phyloP scores from a whole-genome alignment of 2,113 vertebrate genomes.

The Gracilinanus agilis region DNA sequence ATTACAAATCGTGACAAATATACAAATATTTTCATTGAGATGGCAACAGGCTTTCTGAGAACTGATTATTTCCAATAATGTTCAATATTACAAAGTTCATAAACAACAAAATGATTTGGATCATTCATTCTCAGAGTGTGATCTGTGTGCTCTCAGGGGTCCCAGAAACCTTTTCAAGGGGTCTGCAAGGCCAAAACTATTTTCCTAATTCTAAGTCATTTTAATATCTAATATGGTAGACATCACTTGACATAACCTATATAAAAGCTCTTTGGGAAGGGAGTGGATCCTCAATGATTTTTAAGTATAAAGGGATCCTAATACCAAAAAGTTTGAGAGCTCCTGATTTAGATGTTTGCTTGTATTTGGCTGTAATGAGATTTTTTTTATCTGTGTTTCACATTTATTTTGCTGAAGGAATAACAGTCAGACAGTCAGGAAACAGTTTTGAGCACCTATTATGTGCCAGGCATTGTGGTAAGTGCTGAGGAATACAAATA shows the following conservation, averaged over 20 bases:
- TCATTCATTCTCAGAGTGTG: not conserved
- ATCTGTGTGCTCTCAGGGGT: not conserved
- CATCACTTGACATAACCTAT: not conserved
- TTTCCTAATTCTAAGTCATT: not conserved
- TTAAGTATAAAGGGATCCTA: not conserved
- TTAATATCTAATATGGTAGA: not conserved
- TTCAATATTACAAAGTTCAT: slow-evolving; percentile 60
- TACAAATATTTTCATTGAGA: slow-evolving; percentile 1
- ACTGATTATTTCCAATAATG: slow-evolving; percentile 50
- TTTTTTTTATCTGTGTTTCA: slow-evolving; percentile 68
- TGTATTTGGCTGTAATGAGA: slow-evolving; percentile 71
- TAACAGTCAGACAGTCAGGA: slow-evolving; percentile 4
- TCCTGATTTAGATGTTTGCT: slow-evolving; percentile 29
- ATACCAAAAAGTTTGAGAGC: not conserved
- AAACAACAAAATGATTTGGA: slow-evolving; percentile 66
- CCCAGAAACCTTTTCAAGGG: not conserved
- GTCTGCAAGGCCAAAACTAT: not conserved
- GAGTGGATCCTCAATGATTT: not conserved
- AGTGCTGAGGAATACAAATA: not conserved
- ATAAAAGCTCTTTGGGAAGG: not conserved
- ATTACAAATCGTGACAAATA: slow-evolving; percentile 25
- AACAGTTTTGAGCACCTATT: not conserved
- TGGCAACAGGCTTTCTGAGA: slow-evolving; percentile 62
- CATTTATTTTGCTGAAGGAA: slow-evolving; percentile 67
- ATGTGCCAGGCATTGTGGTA: not conserved